Evolutionary conservation across 2,113 vertebrate species (phyloP).

Genomic region (Psittacula cyanocephala): DNA sequence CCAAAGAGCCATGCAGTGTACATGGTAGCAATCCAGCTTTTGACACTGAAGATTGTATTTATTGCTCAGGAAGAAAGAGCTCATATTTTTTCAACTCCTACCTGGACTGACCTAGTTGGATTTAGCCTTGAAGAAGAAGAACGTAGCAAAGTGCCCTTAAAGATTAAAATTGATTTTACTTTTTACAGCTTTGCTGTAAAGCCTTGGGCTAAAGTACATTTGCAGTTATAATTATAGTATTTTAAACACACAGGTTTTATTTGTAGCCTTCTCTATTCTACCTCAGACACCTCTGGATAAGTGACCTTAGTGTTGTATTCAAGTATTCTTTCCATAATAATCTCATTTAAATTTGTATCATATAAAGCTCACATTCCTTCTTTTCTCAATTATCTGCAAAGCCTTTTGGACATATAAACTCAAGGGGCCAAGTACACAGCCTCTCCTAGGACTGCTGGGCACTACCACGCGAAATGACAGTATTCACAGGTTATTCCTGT

Average conservation of each 20-base stretch:
- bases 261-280: background rate
- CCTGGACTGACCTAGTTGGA: conserved; percentile 14
- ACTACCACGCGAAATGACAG: background rate
- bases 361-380: background rate
- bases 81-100: conserved; percentile 24
- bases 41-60: conserved; percentile 1
- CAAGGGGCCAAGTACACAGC: background rate
- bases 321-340: conserved; percentile 18
- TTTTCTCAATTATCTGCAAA: background rate
- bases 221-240: conserved; percentile 25
- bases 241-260: conserved; percentile 27
- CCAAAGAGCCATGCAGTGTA: background rate
- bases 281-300: background rate
- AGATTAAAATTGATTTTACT: conserved; percentile 57
- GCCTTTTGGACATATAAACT: background rate
- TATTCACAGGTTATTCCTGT: background rate
- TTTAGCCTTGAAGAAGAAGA: conserved; percentile 35
- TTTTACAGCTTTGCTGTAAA: conserved; percentile 51
- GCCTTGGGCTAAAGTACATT: conserved; percentile 22
- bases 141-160: conserved; percentile 20
- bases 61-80: background rate
- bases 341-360: conserved; percentile 11
- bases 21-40: conserved; percentile 38
- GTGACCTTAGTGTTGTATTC: conserved; percentile 7
- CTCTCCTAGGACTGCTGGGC: background rate